Conservation (phyloP, 2,797 vertebrate species). For the Sphaeramia orbicularis region DNA sequence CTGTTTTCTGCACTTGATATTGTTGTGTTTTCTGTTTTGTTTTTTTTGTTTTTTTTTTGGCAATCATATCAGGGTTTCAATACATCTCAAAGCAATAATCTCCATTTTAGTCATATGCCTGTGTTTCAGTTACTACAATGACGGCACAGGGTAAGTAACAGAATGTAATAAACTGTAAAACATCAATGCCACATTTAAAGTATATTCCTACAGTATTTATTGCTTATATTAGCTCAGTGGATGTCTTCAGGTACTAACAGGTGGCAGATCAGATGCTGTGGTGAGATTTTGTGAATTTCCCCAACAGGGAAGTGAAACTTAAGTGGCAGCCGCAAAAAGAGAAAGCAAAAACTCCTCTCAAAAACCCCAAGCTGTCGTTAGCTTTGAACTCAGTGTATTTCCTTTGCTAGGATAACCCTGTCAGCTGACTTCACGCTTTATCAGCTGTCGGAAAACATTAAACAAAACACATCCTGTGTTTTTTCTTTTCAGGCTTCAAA, state of each 20-base stretch:
- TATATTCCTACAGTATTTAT: background rate
- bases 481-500: constrained; percentile 9
- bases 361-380: constrained; percentile 59
- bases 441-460: constrained; percentile 21
- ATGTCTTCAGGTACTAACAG: constrained; percentile 30
- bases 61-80: constrained; percentile 75
- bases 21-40: constrained; percentile 32
- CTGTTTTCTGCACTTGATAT: constrained; percentile 70
- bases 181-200: background rate
- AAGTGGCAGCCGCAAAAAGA: constrained; percentile 34
- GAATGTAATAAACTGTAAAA: background rate
- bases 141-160: background rate
- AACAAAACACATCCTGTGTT: constrained; percentile 11
- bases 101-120: constrained; percentile 12
- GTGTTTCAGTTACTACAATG: constrained; percentile 5
- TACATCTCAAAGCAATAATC: constrained; percentile 5
- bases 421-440: constrained; percentile 51
- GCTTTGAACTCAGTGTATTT: constrained; percentile 32
- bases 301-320: constrained; percentile 73
- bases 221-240: constrained; percentile 6
- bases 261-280: constrained; percentile 40
- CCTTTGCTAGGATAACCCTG: constrained; percentile 36
- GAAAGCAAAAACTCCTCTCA: constrained; percentile 57
- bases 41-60: constrained; percentile 27
- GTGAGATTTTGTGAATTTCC: constrained; percentile 59